Evolutionary conservation across 2,888 invertebrate genomes (phyloP).

Genomic region (Tricholauxania praeusta): DNA sequence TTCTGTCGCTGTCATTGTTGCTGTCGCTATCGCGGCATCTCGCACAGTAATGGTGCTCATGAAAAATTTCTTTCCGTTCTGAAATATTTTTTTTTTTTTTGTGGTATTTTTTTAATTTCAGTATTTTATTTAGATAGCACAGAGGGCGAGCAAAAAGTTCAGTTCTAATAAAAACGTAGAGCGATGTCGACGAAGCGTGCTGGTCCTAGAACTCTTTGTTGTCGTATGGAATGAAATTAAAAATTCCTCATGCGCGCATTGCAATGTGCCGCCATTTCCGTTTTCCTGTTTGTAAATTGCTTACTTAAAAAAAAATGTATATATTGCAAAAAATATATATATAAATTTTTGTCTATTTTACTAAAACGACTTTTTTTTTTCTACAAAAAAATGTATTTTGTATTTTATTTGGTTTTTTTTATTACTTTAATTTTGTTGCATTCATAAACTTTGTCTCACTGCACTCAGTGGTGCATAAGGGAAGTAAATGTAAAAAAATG

Average conservation of each 20-base stretch:
- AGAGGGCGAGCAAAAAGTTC: neutral
- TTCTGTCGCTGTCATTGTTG: slow-evolving; percentile 5
- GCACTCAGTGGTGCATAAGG: slow-evolving; percentile 8
- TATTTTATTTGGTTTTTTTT: neutral
- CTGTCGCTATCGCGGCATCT: neutral
- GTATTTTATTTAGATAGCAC: slow-evolving; percentile 15
- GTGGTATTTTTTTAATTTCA: slow-evolving; percentile 6
- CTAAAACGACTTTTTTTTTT: neutral
- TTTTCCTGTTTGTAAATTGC: slow-evolving; percentile 23
- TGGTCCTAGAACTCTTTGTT: no score
- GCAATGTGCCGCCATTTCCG: slow-evolving; percentile 37
- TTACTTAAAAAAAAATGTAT: no score
- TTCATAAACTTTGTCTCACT: slow-evolving; percentile 26
- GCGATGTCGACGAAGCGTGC: no score
- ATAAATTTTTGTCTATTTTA: slow-evolving; percentile 7
- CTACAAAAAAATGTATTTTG: neutral
- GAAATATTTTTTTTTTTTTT: slow-evolving; percentile 6
- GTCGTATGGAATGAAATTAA: slow-evolving; percentile 30
- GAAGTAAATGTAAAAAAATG: no score
- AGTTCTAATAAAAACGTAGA: slow-evolving; percentile 25
- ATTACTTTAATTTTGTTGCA: neutral
- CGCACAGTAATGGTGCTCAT: slow-evolving; percentile 9
- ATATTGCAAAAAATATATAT: no score
- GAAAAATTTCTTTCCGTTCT: slow-evolving; percentile 31
- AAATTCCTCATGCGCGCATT: slow-evolving; percentile 33